Base-by-base conservation (phyloP, 2,113 vertebrate species). In the Macaca nemestrina region DNA sequence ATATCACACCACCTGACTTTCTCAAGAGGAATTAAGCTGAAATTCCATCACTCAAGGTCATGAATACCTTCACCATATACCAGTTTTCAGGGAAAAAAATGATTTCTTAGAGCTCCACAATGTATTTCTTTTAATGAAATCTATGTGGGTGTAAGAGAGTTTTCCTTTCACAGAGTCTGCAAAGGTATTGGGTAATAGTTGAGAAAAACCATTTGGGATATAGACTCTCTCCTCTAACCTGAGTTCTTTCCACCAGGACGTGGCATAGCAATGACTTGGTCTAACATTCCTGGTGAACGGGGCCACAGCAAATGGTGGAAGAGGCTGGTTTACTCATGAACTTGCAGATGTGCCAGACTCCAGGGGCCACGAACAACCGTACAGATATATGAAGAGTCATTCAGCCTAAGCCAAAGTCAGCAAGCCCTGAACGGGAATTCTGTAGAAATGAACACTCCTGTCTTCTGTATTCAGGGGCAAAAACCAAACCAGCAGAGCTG, bases 91-190 rank as follows among this genome's bases (percentile, higher is more conserved):
- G 67, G 6, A 8, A 68, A n/a, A 5, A 68, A 40, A 5, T 3
- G 59, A 20, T 32, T 43, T 13, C 38, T 38, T 1, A 1, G 43
- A 59, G 12, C 67, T 25, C 23, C 38, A 11, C 40, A 32, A 5
- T 17, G 43, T 38, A 27, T 13, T 35, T 48, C 22, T 68, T 55
- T 75, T 11, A 86, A 52, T 55, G 55, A 45, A 68, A 40, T 0
- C 17, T 2, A 8, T 0, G 25, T 20, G n/a, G 25, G 43, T 22
- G 23, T 35, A 10, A 9, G 55, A 35, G 30, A 38, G 3, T 23
- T 40, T 20, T 61, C 35, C 18, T 13, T 2, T n/a, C 30, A 2
- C 16, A 48, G 40, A 38, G 2, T 3, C 25, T 0, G 1, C 0
- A 6, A 11, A 48, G 59, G 5, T 18, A 48, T 17, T 40, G 45